phyloP scores from a whole-genome alignment of 2,888 invertebrate species.

The Melieria crassipennis region DNA sequence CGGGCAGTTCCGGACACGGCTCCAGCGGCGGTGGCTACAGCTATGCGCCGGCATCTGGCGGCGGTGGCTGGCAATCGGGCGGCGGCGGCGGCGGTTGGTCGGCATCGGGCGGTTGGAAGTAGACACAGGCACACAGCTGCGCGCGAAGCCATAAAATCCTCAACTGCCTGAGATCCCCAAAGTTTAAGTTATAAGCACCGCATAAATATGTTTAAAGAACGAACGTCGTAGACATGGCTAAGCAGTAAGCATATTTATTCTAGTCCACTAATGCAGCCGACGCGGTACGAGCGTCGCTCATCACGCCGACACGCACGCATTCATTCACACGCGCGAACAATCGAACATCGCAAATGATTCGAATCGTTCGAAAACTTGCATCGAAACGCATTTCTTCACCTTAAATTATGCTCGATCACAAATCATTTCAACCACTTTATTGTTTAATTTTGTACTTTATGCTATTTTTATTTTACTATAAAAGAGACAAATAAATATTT shows the following conservation, averaged over 20 bases:
- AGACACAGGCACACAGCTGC: constrained; percentile 17
- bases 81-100: constrained; percentile 34
- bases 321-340: background rate
- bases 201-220: constrained; percentile 28
- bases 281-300: background rate
- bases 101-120: constrained; percentile 28
- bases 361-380: constrained; percentile 4
- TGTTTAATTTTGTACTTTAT: background rate
- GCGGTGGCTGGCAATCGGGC: constrained; percentile 39
- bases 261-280: constrained; percentile 25
- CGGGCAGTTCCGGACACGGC: constrained; percentile 31
- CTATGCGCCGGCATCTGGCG: constrained; percentile 34
- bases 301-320: background rate
- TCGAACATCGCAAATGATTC: background rate
- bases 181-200: constrained; percentile 23
- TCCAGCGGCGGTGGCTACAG: constrained; percentile 43
- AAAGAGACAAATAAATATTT: too few relatives aligned
- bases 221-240: constrained; percentile 1
- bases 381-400: constrained; percentile 8
- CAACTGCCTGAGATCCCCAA: constrained; percentile 2
- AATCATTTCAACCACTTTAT: constrained; percentile 11
- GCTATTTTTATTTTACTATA: background rate
- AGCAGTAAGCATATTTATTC: constrained; percentile 33
- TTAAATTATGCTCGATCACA: constrained; percentile 23
- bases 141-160: background rate